Base-by-base conservation (phyloP, 2,888 invertebrate genomes). In the Suillia variegata region DNA sequence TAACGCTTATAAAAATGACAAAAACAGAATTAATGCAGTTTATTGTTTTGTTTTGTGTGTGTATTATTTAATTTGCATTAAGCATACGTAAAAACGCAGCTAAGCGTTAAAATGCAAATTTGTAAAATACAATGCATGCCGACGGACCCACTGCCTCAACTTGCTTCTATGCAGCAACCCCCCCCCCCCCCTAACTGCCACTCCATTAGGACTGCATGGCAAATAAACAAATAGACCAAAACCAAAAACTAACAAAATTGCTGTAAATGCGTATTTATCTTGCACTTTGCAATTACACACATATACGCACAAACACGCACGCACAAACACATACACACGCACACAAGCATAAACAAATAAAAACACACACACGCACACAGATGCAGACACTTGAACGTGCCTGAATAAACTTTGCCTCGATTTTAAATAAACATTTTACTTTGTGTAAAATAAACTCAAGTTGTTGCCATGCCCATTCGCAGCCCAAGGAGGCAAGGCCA, bases 221-320 rank as follows among this genome's bases (percentile, higher is more conserved):
- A 31, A 6, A 31, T 12, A n/a, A n/a, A 38, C 38, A 38, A 10
- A 50, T 20, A 48, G 5, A 50, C 26, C 24, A 22, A 10, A 13
- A 33, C 17, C 57, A 58, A 56, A 56, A 21, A 56, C 50, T 50
- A 38, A 51, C 57, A 65, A 66, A 72, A 67, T 71, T 73, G 72
- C 67, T 72, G 73, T 73, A 73, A 71, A 71, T 71, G 73, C 60
- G 70, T 71, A 71, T 71, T 71, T 71, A 73, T 70, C 72, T 71
- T 71, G 71, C 71, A 71, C 73, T 71, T 72, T 74, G 71, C 68
- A 67, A 26, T 24, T 12, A 34, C 42, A 50, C 15, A 42, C 38
- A 26, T 31, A 52, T 12, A 15, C 13, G 4, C 20, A 31, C 21
- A 33, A 13, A 8, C 21, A 45, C 13, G 33, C 17, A 33, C 20